Percentiles rank a stretch among this genome's conserved stretches.
These are phyloP conservation scores for Phymorhynchus buccinoides DNA, from an alignment of 1,140 invertebrate species.

Conservation along the genomic window DNA sequence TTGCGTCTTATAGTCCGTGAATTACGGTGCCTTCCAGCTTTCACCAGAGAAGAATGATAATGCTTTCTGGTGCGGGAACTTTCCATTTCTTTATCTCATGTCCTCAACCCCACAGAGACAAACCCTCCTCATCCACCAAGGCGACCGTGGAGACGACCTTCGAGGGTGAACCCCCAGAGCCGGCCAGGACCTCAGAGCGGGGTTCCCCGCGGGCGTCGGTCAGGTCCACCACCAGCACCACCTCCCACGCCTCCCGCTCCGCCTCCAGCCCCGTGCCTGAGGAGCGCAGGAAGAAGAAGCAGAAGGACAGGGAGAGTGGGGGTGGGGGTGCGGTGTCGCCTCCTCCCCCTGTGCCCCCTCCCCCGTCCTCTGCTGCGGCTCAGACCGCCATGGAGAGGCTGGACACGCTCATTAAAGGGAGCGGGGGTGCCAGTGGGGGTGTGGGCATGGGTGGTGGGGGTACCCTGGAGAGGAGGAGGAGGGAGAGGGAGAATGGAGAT, in stretches of 20 bases:
- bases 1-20: too few species aligned
- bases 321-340: too few species aligned
- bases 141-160: constrained; percentile 47
- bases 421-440: neutral
- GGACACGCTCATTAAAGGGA: constrained; percentile 78
- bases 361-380: constrained; percentile 28
- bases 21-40: too few species aligned
- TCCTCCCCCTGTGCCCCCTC: constrained; percentile 32
- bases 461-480: constrained; percentile 33
- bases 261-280: constrained; percentile 42
- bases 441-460: neutral
- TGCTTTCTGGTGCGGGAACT: too few species aligned
- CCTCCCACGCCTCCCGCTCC: constrained; percentile 41
- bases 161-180: constrained; percentile 34
- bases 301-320: constrained; percentile 47
- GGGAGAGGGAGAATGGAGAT: constrained; percentile 40
- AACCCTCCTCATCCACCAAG: constrained; percentile 14
- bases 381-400: constrained; percentile 76
- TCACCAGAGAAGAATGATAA: too few species aligned
- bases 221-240: constrained; percentile 34
- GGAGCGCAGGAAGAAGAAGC: constrained; percentile 21
- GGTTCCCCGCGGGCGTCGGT: constrained; percentile 30
- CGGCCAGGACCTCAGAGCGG: constrained; percentile 15
- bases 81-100: too few species aligned
- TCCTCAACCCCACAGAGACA: neutral